Percentiles rank a stretch among this genome's conserved stretches.
phyloP scores from a whole-genome alignment of 1,140 invertebrate genomes.

The Belonocnema kinseyi region DNA sequence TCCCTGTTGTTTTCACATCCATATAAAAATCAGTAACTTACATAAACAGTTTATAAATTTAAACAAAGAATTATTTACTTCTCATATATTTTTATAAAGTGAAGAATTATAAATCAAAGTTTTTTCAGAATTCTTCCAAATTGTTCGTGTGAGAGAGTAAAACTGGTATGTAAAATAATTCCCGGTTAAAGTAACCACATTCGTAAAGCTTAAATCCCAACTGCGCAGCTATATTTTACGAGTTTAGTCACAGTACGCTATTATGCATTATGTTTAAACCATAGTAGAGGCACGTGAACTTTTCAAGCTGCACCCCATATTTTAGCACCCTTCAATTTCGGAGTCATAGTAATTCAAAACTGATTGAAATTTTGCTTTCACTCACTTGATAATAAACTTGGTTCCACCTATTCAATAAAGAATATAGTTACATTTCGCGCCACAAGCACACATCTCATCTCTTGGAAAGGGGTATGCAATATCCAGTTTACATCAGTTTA shows the following conservation, averaged over 20 bases:
- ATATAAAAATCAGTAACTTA: too few relatives aligned
- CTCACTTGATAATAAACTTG: background rate
- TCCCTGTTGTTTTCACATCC: too few relatives aligned
- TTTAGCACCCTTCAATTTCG: background rate
- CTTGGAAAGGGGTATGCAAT: background rate
- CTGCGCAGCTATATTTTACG: conserved; percentile 39
- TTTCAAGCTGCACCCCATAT: too few relatives aligned
- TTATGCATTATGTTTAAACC: too few relatives aligned
- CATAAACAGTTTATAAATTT: too few relatives aligned
- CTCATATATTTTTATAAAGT: too few relatives aligned
- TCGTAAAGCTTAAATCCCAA: conserved; percentile 35
- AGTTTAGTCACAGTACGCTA: conserved; percentile 33
- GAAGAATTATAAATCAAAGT: too few relatives aligned
- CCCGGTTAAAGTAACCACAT: conserved; percentile 32
- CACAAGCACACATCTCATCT: background rate
- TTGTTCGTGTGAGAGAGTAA: too few relatives aligned
- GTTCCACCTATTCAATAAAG: background rate
- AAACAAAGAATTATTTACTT: too few relatives aligned
- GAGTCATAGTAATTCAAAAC: background rate
- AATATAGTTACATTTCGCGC: background rate
- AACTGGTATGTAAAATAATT: background rate
- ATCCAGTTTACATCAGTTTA: background rate
- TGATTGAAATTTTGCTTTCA: background rate
- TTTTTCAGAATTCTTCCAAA: too few relatives aligned
- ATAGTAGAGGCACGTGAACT: too few relatives aligned